Evolutionary conservation across 2,113 vertebrate species (phyloP).

Genomic region (Vidua chalybeata): DNA sequence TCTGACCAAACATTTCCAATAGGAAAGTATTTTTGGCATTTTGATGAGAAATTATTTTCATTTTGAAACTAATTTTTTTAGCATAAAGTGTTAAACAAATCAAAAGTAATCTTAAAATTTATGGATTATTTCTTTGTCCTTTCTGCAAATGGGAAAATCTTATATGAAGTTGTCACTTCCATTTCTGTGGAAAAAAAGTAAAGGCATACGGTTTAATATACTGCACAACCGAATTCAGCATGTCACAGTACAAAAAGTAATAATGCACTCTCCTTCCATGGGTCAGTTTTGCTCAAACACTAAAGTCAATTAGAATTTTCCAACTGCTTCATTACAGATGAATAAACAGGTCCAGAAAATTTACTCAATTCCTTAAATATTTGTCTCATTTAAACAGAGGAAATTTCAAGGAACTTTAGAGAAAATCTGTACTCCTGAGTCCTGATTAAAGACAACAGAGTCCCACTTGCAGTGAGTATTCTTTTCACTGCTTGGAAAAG

Average conservation of each 20-base stretch:
- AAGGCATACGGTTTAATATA: background rate
- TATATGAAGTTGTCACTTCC: background rate
- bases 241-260: background rate
- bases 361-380: background rate
- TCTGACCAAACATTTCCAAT: background rate
- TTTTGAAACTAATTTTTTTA: background rate
- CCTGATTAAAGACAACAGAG: background rate
- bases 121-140: background rate
- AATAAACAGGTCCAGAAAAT: background rate
- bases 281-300: background rate
- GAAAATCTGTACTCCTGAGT: background rate
- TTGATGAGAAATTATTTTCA: background rate
- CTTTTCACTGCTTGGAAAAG: background rate
- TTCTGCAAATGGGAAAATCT: background rate
- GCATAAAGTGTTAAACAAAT: background rate
- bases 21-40: background rate
- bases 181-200: background rate
- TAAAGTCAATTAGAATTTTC: background rate
- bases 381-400: background rate
- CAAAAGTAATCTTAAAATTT: background rate
- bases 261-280: background rate
- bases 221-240: background rate
- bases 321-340: background rate
- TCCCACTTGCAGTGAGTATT: background rate
- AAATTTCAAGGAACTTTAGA: background rate